Evolutionary conservation across 2,113 vertebrate species (phyloP).

Genomic region (Podarcis muralis): DNA sequence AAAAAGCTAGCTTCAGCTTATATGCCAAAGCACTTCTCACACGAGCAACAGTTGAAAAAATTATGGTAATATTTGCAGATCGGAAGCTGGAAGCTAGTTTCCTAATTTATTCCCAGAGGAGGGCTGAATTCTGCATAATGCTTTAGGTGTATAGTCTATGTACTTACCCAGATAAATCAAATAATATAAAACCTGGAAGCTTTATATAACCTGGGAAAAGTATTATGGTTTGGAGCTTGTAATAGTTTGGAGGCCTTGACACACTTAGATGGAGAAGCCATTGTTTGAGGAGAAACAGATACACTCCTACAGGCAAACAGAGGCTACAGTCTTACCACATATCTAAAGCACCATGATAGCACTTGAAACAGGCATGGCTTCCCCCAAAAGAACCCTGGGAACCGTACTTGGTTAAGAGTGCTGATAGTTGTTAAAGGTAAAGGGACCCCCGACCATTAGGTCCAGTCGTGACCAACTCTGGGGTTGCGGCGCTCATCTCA

Average conservation of each 20-base stretch:
- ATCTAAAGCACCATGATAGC: too few species aligned
- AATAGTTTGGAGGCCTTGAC: neutral
- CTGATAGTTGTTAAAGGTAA: too few species aligned
- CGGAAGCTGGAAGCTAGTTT: neutral
- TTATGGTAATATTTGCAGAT: neutral
- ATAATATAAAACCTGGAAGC: neutral
- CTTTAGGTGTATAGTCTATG: constrained; percentile 37
- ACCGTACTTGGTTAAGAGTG: too few species aligned
- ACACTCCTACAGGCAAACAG: too few species aligned
- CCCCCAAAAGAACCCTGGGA: too few species aligned
- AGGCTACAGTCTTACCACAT: too few species aligned
- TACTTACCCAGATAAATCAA: constrained; percentile 12
- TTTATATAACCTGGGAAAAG: neutral
- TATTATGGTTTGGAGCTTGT: neutral
- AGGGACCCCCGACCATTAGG: too few species aligned
- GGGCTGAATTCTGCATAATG: neutral
- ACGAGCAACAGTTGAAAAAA: neutral
- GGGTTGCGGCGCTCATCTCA: too few species aligned
- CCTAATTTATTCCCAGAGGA: neutral
- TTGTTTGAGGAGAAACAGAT: neutral
- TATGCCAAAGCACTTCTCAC: neutral
- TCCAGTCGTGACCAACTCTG: too few species aligned
- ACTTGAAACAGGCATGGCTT: too few species aligned
- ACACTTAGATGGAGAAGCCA: neutral
- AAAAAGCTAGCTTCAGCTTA: neutral